Percentiles rank a stretch among this genome's conserved stretches.
phyloP scores from a whole-genome alignment of 2,113 vertebrate genomes.

The Xiphias gladius region DNA sequence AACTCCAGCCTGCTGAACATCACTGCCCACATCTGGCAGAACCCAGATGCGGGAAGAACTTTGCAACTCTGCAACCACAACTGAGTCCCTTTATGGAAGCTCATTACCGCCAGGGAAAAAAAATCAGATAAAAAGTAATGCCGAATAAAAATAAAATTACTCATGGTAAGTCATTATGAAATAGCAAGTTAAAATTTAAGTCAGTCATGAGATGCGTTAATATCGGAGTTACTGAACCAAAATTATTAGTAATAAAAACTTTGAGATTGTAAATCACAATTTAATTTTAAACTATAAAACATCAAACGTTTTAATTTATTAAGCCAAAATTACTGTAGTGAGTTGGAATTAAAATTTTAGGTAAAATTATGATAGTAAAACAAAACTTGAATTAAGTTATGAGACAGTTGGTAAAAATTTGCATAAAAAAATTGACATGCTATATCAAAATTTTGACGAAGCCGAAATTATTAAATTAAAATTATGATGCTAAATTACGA shows the following conservation, averaged over 20 bases:
- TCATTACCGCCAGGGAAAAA: constrained; percentile 1
- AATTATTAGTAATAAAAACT: neutral
- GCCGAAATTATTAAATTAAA: too few relatives aligned
- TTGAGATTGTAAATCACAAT: neutral
- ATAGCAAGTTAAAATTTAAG: neutral
- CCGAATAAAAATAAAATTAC: too few relatives aligned
- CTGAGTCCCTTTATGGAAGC: neutral
- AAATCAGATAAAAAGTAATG: too few relatives aligned
- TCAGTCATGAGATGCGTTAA: neutral
- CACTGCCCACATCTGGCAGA: constrained; percentile 23
- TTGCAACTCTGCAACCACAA: neutral
- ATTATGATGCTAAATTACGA: too few relatives aligned
- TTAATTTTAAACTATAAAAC: neutral
- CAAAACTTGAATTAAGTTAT: neutral
- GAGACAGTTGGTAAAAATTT: neutral
- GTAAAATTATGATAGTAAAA: neutral
- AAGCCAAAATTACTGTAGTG: neutral
- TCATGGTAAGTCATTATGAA: too few relatives aligned
- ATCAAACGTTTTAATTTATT: neutral
- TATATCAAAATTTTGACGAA: too few relatives aligned
- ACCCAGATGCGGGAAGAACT: constrained; percentile 11
- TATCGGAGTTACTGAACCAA: neutral
- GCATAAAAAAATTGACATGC: too few relatives aligned
- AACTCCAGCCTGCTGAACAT: constrained; percentile 31
- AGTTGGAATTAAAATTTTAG: neutral